phyloP scores from a whole-genome alignment of 2,113 vertebrate genomes.

The Scartelaos histophorus region DNA sequence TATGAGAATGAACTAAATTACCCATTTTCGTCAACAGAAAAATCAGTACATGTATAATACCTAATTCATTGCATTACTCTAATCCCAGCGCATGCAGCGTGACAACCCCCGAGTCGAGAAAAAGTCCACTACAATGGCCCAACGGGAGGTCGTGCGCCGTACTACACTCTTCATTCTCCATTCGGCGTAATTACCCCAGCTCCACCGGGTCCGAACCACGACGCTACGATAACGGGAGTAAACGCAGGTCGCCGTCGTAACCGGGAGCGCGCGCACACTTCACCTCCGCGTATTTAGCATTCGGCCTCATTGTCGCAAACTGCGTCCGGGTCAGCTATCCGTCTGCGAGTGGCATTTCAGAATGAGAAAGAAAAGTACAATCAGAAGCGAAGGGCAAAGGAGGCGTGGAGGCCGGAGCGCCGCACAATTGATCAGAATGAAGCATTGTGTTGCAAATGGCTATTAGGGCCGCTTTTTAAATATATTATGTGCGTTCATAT shows the following conservation, averaged over 20 bases:
- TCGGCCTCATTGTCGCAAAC: slow-evolving; percentile 65
- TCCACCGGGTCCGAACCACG: slow-evolving; percentile 14
- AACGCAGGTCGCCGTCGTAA: slow-evolving; percentile 20
- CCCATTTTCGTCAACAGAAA: too few species aligned
- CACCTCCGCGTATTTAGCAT: slow-evolving; percentile 53
- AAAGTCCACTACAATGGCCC: slow-evolving; percentile 26
- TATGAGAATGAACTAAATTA: too few species aligned
- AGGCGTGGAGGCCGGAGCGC: slow-evolving; percentile 60
- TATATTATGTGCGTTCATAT: slow-evolving; percentile 67
- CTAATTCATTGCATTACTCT: too few species aligned
- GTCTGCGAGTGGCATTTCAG: slow-evolving; percentile 68
- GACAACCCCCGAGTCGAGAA: neutral
- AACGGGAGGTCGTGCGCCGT: slow-evolving; percentile 30
- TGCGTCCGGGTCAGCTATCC: slow-evolving; percentile 53
- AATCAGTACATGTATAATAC: too few species aligned
- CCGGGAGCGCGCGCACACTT: slow-evolving; percentile 17
- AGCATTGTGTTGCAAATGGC: slow-evolving; percentile 59
- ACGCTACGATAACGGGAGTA: slow-evolving; percentile 12
- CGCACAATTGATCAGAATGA: slow-evolving; percentile 74
- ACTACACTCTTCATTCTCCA: slow-evolving; percentile 19
- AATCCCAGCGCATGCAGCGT: neutral
- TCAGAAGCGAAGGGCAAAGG: slow-evolving; percentile 65
- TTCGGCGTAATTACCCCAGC: slow-evolving; percentile 51
- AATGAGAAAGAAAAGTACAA: slow-evolving; percentile 55
- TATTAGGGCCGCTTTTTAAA: slow-evolving; percentile 63